A percentile compares a stretch with the other conserved stretches of the same genome.
Conservation (phyloP, 1,140 invertebrate species). For the Calliopsis andreniformis region DNA sequence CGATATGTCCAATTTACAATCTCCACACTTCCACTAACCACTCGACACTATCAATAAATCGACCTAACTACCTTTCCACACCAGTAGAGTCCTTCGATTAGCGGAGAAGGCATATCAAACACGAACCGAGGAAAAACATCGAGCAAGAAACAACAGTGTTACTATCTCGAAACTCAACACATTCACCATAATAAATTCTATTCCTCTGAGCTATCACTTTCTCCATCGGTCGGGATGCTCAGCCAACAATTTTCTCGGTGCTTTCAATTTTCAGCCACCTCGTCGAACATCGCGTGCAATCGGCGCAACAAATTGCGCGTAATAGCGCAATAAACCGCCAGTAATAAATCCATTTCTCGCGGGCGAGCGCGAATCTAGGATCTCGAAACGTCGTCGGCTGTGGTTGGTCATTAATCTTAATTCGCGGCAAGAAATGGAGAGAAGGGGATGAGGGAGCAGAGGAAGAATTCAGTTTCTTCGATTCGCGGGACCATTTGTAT, state of each 20-base stretch:
- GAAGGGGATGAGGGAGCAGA: not conserved
- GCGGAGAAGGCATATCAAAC: not conserved
- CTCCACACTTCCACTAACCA: no score
- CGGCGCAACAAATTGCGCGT: conserved; percentile 16
- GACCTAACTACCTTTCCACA: no score
- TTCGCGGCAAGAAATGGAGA: not conserved
- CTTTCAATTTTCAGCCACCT: no score
- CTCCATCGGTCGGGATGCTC: no score
- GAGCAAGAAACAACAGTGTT: no score
- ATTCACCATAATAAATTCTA: no score
- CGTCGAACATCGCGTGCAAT: conserved; percentile 2
- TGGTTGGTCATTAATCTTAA: conserved; percentile 28
- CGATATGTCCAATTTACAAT: no score
- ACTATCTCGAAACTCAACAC: no score
- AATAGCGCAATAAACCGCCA: conserved; percentile 34
- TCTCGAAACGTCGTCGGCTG: not conserved
- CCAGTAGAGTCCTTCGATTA: no score
- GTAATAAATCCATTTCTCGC: conserved; percentile 30
- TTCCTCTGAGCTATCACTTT: no score
- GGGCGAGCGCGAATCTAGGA: conserved; percentile 4
- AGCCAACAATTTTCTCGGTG: not conserved
- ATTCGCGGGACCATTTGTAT: not conserved
- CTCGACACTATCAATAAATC: no score
- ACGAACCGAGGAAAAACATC: not conserved
- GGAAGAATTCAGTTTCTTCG: not conserved